phyloP scores from a whole-genome alignment of 1,140 invertebrate species.

The Heliothis virescens region DNA sequence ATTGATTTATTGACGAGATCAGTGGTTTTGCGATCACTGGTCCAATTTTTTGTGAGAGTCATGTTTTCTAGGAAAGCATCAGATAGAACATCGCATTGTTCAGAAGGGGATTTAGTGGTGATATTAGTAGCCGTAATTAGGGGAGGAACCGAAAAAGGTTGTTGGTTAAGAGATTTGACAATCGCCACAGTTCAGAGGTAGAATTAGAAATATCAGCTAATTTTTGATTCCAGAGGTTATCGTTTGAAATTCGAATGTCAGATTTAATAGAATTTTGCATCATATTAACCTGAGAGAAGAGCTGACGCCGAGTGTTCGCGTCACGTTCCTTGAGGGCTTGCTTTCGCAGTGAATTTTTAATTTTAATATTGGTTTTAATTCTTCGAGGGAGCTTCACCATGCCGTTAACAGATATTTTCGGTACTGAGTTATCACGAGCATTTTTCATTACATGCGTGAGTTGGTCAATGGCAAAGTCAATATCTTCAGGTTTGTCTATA shows the following conservation, averaged over 20 bases:
- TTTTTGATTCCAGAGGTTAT: conserved; percentile 36
- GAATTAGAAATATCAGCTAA: conserved; percentile 38
- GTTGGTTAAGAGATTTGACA: conserved; percentile 6
- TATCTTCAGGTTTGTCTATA: too few relatives aligned
- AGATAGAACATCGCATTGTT: conserved; percentile 1
- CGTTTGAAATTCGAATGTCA: background rate
- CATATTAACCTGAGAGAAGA: background rate
- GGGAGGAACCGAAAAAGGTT: background rate
- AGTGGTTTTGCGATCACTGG: too few relatives aligned
- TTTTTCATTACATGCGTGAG: too few relatives aligned
- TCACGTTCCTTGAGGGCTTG: too few relatives aligned
- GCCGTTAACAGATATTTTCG: too few relatives aligned
- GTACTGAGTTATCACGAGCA: too few relatives aligned
- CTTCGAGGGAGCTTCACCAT: too few relatives aligned
- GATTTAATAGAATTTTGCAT: conserved; percentile 6
- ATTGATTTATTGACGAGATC: too few relatives aligned
- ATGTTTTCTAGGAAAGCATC: conserved; percentile 13
- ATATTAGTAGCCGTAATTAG: background rate
- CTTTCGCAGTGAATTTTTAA: too few relatives aligned
- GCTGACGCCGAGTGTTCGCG: too few relatives aligned
- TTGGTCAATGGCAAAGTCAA: too few relatives aligned
- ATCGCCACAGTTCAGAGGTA: conserved; percentile 45
- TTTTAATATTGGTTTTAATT: too few relatives aligned
- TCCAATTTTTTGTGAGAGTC: background rate
- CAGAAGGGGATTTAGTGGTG: background rate